Conservation (phyloP, 2,113 vertebrate species). For the Periophthalmodon schlosseri region DNA sequence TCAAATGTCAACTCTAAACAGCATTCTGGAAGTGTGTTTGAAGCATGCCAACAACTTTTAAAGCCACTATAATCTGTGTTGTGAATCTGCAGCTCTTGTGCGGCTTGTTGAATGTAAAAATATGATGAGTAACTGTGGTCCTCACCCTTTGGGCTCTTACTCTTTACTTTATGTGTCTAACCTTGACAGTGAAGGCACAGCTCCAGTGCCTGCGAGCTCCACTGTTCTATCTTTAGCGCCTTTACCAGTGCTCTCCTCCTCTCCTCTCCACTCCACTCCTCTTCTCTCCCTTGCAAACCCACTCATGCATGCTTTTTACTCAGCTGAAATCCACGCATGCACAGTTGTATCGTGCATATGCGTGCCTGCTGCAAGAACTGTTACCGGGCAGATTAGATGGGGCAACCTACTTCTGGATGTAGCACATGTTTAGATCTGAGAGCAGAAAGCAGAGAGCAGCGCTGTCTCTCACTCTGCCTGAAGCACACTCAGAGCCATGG, state of each 20-base stretch:
- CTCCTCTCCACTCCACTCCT: slow-evolving; percentile 34
- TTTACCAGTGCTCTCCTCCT: slow-evolving; percentile 66
- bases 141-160: slow-evolving; percentile 21
- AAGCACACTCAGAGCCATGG: slow-evolving; percentile 37
- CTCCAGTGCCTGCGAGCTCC: slow-evolving; percentile 70
- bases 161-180: slow-evolving; percentile 47
- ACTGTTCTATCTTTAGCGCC: slow-evolving; percentile 79
- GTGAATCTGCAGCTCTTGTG: neutral
- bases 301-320: slow-evolving; percentile 59
- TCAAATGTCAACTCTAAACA: neutral
- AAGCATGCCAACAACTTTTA: slow-evolving; percentile 7
- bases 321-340: slow-evolving; percentile 3
- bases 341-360: slow-evolving; percentile 32
- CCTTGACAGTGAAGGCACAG: slow-evolving; percentile 69
- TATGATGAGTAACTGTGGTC: slow-evolving; percentile 1
- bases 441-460: slow-evolving; percentile 45
- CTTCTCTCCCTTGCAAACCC: slow-evolving; percentile 67
- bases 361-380: slow-evolving; percentile 53
- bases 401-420: slow-evolving; percentile 69
- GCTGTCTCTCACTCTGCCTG: slow-evolving; percentile 56
- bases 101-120: neutral
- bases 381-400: slow-evolving; percentile 77
- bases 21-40: neutral
- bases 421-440: slow-evolving; percentile 61
- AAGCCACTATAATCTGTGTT: neutral